phyloP scores from a whole-genome alignment of 1,140 invertebrate species.

The Onthophagus taurus region DNA sequence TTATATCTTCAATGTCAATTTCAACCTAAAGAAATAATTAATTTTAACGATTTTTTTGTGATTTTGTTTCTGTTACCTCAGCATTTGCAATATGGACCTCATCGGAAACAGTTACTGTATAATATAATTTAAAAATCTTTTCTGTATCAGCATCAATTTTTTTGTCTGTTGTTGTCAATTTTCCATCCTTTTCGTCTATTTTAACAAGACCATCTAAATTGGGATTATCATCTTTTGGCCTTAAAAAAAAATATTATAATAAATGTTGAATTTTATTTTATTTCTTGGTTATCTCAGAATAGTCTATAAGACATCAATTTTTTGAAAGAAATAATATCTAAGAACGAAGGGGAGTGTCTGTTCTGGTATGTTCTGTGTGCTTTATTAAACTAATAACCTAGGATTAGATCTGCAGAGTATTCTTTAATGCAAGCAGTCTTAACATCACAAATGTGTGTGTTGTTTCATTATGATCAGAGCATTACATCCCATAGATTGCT shows the following conservation, averaged over 20 bases:
- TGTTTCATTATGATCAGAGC: no score
- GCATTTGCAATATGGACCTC: background rate
- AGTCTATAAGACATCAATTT: no score
- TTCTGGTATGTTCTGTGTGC: no score
- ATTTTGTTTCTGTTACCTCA: background rate
- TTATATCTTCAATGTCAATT: background rate
- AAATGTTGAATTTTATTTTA: background rate
- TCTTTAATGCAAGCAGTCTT: no score
- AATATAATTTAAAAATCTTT: background rate
- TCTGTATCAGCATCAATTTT: slow-evolving; percentile 3
- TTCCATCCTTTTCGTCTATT: background rate
- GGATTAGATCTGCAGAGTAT: no score
- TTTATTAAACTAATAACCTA: no score
- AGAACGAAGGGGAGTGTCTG: no score
- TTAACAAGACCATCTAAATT: background rate
- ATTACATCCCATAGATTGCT: no score
- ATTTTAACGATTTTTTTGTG: background rate
- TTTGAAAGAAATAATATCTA: no score
- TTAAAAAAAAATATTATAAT: background rate
- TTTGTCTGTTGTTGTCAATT: background rate
- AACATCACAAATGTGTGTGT: no score
- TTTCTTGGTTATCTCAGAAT: no score
- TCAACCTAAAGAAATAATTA: slow-evolving; percentile 2
- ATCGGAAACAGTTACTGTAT: background rate
- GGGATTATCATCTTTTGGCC: background rate